Conservation (phyloP, 2,888 invertebrate species). For the Tanaodytes sp. region DNA sequence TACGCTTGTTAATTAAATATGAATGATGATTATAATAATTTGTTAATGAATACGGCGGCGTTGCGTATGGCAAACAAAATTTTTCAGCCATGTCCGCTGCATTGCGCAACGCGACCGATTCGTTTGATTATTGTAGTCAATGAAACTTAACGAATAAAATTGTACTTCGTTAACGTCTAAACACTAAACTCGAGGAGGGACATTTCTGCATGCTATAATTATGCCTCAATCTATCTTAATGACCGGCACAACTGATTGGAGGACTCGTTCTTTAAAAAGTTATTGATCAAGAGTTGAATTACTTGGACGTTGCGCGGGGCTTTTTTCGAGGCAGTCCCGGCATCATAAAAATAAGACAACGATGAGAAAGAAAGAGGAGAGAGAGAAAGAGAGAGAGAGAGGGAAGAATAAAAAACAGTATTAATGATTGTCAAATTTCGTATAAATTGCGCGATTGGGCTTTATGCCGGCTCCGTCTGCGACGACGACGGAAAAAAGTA, state of each 20-base stretch:
- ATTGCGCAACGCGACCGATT: slow-evolving; percentile 47
- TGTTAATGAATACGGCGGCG: slow-evolving; percentile 42
- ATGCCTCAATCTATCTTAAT: slow-evolving; percentile 47
- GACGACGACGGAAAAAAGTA: slow-evolving; percentile 24
- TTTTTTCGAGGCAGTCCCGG: slow-evolving; percentile 8
- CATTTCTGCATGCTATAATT: slow-evolving; percentile 50
- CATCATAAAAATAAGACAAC: too few relatives aligned
- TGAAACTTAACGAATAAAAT: slow-evolving; percentile 55
- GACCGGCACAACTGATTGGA: slow-evolving; percentile 48
- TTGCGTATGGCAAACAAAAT: slow-evolving; percentile 8
- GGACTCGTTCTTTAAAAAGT: slow-evolving; percentile 38
- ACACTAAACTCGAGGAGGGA: slow-evolving; percentile 50
- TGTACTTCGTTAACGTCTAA: slow-evolving; percentile 55
- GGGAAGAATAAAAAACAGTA: too few relatives aligned
- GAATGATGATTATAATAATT: slow-evolving; percentile 53
- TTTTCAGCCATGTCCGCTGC: background rate
- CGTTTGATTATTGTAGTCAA: slow-evolving; percentile 53
- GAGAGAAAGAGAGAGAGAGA: background rate
- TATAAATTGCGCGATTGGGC: slow-evolving; percentile 15
- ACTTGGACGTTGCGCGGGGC: slow-evolving; percentile 20
- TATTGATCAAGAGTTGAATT: slow-evolving; percentile 45
- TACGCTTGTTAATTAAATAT: slow-evolving; percentile 46
- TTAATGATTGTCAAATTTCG: slow-evolving; percentile 29
- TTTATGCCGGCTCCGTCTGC: slow-evolving; percentile 11
- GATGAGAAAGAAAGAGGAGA: background rate